Base-by-base conservation (phyloP, 2,888 invertebrate genomes). In the Eueremaeus valkanovi region DNA sequence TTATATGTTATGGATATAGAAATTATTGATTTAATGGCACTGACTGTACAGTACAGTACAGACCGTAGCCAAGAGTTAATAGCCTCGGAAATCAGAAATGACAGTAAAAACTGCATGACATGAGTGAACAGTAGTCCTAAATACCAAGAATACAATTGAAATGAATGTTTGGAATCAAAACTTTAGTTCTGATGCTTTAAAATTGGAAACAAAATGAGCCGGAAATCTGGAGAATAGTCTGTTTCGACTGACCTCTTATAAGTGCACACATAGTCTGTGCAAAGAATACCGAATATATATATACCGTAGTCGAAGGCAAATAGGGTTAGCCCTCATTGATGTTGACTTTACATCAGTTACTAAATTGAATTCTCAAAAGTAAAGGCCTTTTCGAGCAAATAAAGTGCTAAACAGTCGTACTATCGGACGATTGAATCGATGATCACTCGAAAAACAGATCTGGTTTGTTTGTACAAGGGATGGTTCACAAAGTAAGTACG, bases 271-370 rank as follows among this genome's bases (percentile, higher is more conserved):
- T 45, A 8, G 36, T 36, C n/a, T n/a, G n/a, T n/a, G n/a, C n/a
- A n/a, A n/a, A n/a, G n/a, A 36, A 36, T 36, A 36, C 5, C 5
- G 36, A 36, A 36, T 36, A 36, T 36, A 36, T 5, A 36, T 36
- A 36, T 36, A 36, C 11, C 11, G 36, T 36, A 5, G 36, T 36
- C 11, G 11, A 36, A 11, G 11, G 36, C 36, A 36, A 36, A 45
- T 45, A 51, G 51, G 51, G 51, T 21, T 51, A 21, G 51, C 21
- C n/a, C 9, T 51, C 21, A 51, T 51, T 51, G 51, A 51, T 51
- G 51, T 51, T 51, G 51, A 51, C 51, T 51, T 51, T 24, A 51
- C 24, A 51, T 51, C 51, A 51, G 51, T 51, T 51, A 51, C 51
- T 51, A n/a, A 51, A 51, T 51, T 24, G 51, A 45, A 45, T 45